Base-by-base conservation (phyloP, 1,140 invertebrate species). In the Zaprionus tsacasi region DNA sequence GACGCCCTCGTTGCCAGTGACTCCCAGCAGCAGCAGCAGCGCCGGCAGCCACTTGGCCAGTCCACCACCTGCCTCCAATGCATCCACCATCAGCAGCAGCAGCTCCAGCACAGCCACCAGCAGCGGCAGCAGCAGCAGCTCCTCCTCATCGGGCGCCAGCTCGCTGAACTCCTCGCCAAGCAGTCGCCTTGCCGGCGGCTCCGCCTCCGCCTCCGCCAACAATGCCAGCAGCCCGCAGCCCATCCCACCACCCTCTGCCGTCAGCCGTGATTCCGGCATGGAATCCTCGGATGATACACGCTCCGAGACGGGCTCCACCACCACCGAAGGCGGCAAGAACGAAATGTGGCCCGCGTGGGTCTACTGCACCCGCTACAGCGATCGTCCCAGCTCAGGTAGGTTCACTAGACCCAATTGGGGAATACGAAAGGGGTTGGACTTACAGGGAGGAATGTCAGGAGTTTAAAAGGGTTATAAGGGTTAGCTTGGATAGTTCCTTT, bases 341-440 rank as follows among this genome's bases (percentile, higher is more conserved):
- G 90, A 92, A 74, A 88, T 96, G 70, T 97, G 97, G 96, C 98
- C 98, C 0, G 98, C 98, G 0, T 99, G 98, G 98, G 97, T 99
- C 4, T 99, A 98, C 93, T 99, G 98, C 93, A 99, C 98, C 0
- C 95, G 98, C 93, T 99, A 99, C 93, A 98, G 97, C 65, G 98
- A 99, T 93, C 94, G 98, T 91, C 98, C 98, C 6, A 98, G 97
- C 79, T 98, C 98, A 93, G 98, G 98, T 99, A 94, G 94, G 95
- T 94, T 5, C 33, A 3, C 2, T 30, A 21, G 15, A 0, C 7
- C 2, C 0, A 50, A 4, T 48, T 15, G 4, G 33, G 21, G 1
- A 15, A 12, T 36, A 56, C 15, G 25, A 5, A 5, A 30, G 27
- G 27, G 27, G 27, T 30, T 30, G 3, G 27, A 3, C 4, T 30